Conservation (phyloP, 2,797 vertebrate species). For the Cuniculus paca region DNA sequence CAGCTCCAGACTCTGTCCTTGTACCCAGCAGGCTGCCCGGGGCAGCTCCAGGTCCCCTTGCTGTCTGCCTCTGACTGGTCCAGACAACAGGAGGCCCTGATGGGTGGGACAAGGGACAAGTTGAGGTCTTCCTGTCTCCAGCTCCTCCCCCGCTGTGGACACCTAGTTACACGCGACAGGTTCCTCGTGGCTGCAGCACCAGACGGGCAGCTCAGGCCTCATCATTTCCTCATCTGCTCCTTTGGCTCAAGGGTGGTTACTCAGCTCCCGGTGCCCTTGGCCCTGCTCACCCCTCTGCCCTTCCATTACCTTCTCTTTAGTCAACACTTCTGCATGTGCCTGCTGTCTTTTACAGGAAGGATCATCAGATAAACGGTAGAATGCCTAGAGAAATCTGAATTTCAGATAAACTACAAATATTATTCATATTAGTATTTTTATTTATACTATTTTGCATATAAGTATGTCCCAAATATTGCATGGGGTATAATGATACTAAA, state of each 20-base stretch:
- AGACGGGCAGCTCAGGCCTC: background rate
- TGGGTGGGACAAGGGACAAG: rapidly evolving
- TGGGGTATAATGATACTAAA: background rate
- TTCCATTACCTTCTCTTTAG: background rate
- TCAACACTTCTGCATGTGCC: background rate
- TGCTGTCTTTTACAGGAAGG: background rate
- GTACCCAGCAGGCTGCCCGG: background rate
- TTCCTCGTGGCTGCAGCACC: background rate
- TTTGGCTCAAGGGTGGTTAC: background rate
- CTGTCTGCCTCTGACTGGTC: background rate
- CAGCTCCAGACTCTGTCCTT: background rate
- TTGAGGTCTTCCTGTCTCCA: background rate
- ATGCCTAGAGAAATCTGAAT: background rate
- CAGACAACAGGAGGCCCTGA: background rate
- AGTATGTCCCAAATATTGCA: background rate
- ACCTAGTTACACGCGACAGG: background rate
- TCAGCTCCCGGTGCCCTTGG: background rate
- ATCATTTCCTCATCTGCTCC: background rate
- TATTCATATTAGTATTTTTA: background rate
- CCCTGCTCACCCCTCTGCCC: background rate
- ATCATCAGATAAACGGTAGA: background rate
- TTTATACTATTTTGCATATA: background rate
- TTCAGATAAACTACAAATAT: background rate
- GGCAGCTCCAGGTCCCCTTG: background rate
- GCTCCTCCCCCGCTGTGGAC: background rate